Evolutionary conservation across 2,888 invertebrate species (phyloP), one percentile per base, ranked within the genome.

Genomic region (Drosophila pseudotalamancana): DNA sequence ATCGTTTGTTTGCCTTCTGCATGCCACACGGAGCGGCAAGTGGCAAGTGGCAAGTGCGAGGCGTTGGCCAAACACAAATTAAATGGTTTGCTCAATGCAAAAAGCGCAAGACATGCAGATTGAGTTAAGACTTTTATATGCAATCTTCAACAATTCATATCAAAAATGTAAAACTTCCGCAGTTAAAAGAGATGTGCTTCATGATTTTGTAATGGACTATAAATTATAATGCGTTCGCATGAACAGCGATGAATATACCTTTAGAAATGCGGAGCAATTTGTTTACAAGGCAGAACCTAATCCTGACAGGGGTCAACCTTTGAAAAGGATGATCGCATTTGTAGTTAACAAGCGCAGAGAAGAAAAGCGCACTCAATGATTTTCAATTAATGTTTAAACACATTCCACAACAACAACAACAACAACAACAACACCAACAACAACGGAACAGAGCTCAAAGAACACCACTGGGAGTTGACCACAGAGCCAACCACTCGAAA

Each of bases 331-430:
- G n/a, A n/a, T 1, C 11, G 6, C n/a, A 18, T 3, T 39, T 23
- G 21, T 21, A 4, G n/a, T 8, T 35, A 3, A 6, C n/a, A n/a
- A n/a, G n/a, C n/a, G n/a, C n/a, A 14, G 14, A 32, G 16, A 3
- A 1, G 14, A 9, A 16, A 21, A 11, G 43, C 4, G 4, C 62
- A 46, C 55, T 67, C 66, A 72, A 77, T 69, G 71, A 67, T 85
- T 82, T 84, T 81, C 68, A 86, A 80, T 86, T 80, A 83, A 68
- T 63, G 68, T 49, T 45, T 48, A 69, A 77, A 55, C 66, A 61
- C 64, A 62, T 67, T 67, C 64, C 62, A 62, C 21, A 55, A 63
- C 32, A 53, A 48, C 19, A 60, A 31, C 25, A 62, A 29, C 42
- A 63, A 12, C 12, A 50, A 19, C 40, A 42, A 45, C 65, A 60